Evolutionary conservation across 2,113 vertebrate species (phyloP).

Genomic region (Rhinogobius similis): DNA sequence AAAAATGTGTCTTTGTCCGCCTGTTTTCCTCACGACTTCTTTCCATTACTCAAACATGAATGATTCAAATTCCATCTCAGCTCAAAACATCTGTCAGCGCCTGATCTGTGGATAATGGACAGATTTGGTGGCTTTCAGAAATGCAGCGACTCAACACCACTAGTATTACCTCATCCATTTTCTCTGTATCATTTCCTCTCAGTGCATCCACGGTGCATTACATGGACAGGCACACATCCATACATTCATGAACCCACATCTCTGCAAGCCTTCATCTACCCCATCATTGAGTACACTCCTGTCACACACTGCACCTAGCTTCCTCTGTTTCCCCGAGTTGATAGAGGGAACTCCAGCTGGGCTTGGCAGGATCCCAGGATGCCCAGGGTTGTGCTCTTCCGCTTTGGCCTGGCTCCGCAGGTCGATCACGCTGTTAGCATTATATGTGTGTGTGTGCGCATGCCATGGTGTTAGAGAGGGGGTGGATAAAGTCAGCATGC

Average conservation of each 20-base stretch:
- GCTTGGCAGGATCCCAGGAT: slow-evolving; percentile 56
- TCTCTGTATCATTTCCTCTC: slow-evolving; percentile 28
- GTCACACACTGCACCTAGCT: slow-evolving; percentile 17
- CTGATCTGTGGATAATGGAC: slow-evolving; percentile 60
- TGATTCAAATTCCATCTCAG: slow-evolving; percentile 49
- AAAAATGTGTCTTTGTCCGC: slow-evolving; percentile 45
- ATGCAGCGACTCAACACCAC: slow-evolving; percentile 41
- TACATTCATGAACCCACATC: slow-evolving; percentile 21
- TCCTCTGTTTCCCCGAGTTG: slow-evolving; percentile 33
- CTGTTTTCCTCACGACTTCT: slow-evolving; percentile 36
- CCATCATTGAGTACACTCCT: not conserved
- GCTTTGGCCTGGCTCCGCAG: slow-evolving; percentile 55
- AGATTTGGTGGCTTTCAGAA: slow-evolving; percentile 54
- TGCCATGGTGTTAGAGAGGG: slow-evolving; percentile 8
- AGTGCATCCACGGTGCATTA: slow-evolving; percentile 41
- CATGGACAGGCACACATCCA: slow-evolving; percentile 5
- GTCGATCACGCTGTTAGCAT: slow-evolving; percentile 44
- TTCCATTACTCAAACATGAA: slow-evolving; percentile 40
- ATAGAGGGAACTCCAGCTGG: slow-evolving; percentile 50
- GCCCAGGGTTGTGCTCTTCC: slow-evolving; percentile 65
- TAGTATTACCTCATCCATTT: slow-evolving; percentile 7
- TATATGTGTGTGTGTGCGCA: slow-evolving; percentile 9
- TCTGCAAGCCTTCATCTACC: slow-evolving; percentile 22
- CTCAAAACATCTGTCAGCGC: slow-evolving; percentile 57
- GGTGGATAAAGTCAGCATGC: not conserved